Conservation (phyloP, 2,113 vertebrate genomes). For the Symphodus melops region DNA sequence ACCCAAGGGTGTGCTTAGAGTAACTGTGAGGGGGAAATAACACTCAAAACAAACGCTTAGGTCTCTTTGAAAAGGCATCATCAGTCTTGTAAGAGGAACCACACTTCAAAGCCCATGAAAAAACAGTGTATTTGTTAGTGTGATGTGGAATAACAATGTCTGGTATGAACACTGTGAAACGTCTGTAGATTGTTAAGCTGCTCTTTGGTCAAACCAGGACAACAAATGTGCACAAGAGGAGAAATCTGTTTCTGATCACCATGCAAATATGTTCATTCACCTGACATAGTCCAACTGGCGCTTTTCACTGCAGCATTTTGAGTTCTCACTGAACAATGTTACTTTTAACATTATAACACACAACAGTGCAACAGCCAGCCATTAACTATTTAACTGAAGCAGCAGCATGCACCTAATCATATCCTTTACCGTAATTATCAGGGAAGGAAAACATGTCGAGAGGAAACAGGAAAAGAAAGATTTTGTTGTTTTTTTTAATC, state of each 20-base stretch:
- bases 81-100: constrained; percentile 11
- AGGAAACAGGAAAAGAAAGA: background rate
- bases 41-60: constrained; percentile 49
- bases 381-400: background rate
- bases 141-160: constrained; percentile 3
- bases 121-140: constrained; percentile 27
- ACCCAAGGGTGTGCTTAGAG: constrained; percentile 13
- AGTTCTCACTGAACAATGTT: background rate
- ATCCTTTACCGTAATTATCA: background rate
- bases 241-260: background rate
- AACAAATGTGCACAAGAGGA: background rate
- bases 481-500: no score
- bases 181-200: constrained; percentile 1
- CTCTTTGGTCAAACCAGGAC: constrained; percentile 1
- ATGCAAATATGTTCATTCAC: background rate
- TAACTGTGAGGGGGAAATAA: constrained; percentile 56
- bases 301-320: background rate
- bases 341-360: background rate
- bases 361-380: background rate
- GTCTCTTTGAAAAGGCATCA: constrained; percentile 39
- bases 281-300: background rate
- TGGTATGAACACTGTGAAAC: constrained; percentile 5
- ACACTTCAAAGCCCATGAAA: constrained; percentile 31
- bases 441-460: background rate
- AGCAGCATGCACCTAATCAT: background rate